These are phyloP conservation scores for Bombus huntii DNA, from an alignment of 1,140 invertebrate genomes.

Conservation along the genomic window DNA sequence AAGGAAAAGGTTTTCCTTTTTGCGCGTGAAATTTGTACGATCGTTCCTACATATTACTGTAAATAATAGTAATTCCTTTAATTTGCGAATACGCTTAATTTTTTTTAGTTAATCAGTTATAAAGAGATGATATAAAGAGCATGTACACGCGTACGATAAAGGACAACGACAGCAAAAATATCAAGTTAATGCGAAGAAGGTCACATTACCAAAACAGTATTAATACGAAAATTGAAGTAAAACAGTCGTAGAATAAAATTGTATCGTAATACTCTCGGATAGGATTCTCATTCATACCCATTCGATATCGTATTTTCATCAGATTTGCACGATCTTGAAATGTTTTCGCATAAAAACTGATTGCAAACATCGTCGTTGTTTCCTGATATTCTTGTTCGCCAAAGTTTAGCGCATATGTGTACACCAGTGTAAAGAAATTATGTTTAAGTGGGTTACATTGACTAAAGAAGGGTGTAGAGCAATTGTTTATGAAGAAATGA, in stretches of 20 bases:
- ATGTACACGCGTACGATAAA: slow-evolving; percentile 32
- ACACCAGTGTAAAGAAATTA: neutral
- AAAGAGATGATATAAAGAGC: slow-evolving; percentile 46
- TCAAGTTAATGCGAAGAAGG: neutral
- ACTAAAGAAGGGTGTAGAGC: neutral
- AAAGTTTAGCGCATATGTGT: slow-evolving; percentile 27
- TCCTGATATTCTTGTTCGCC: slow-evolving; percentile 13
- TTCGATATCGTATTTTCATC: slow-evolving; percentile 15
- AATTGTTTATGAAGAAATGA: slow-evolving; percentile 31
- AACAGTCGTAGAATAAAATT: slow-evolving; percentile 2
- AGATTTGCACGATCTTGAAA: neutral
- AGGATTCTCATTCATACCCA: slow-evolving; percentile 53
- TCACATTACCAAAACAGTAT: too few relatives aligned
- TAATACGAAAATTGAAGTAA: neutral
- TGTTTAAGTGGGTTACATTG: too few relatives aligned
- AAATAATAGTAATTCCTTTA: slow-evolving; percentile 27
- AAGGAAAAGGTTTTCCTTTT: neutral
- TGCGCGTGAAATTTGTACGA: neutral
- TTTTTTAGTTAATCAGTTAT: slow-evolving; percentile 24
- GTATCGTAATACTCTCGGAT: slow-evolving; percentile 48
- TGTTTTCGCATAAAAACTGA: neutral
- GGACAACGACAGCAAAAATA: neutral
- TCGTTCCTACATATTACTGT: slow-evolving; percentile 33
- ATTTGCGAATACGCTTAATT: slow-evolving; percentile 16
- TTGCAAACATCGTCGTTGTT: neutral